phyloP scores from a whole-genome alignment of 2,797 vertebrate species.

The Crossoptilon crossoptilon region DNA sequence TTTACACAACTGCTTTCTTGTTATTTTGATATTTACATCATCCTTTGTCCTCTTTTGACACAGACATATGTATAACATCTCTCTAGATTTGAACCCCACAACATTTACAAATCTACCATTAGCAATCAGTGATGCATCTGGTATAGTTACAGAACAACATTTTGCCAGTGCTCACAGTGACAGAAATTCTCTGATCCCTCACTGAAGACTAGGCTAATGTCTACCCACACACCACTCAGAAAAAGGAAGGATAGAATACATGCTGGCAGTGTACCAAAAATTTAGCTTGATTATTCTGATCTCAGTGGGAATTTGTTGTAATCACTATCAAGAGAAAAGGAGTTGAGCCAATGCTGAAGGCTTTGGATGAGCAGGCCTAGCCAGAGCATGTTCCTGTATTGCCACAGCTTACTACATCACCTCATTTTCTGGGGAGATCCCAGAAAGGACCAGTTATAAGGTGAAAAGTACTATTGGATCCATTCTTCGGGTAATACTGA shows the following conservation, averaged over 20 bases:
- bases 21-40: not conserved
- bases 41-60: not conserved
- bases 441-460: not conserved
- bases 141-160: not conserved
- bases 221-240: not conserved
- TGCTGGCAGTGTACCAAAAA: not conserved
- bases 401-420: not conserved
- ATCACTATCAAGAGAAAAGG: not conserved
- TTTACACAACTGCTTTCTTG: not conserved
- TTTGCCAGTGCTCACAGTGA: not conserved
- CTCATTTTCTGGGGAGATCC: not conserved
- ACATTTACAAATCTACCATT: not conserved
- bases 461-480: not conserved
- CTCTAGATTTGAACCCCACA: not conserved
- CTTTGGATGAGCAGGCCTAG: not conserved
- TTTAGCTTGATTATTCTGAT: not conserved
- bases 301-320: not conserved
- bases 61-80: not conserved
- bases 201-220: not conserved
- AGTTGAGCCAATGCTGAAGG: not conserved
- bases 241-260: not conserved
- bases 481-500: not conserved
- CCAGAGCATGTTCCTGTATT: not conserved
- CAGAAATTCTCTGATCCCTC: fast-evolving
- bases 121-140: not conserved